Evolutionary conservation across 2,113 vertebrate genomes (phyloP).

Genomic region (Dolichallabes microphthalmus): DNA sequence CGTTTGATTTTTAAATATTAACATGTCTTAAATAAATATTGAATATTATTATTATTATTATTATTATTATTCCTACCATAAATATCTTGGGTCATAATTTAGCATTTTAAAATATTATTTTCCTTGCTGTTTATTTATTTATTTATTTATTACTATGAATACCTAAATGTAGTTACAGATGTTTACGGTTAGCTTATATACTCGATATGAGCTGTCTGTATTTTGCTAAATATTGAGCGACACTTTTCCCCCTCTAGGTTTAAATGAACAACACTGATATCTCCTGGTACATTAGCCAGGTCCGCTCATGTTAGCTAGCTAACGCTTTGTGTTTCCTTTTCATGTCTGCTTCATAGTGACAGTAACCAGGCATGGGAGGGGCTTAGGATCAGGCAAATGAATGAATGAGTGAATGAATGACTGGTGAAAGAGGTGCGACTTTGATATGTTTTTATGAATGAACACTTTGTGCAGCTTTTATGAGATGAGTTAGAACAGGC

Average conservation of each 20-base stretch:
- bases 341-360: too few relatives aligned
- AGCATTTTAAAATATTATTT: background rate
- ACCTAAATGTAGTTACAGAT: background rate
- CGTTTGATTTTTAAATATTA: too few relatives aligned
- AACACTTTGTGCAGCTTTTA: background rate
- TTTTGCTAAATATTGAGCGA: too few relatives aligned
- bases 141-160: background rate
- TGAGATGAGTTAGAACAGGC: too few relatives aligned
- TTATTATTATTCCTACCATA: background rate
- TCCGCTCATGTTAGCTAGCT: too few relatives aligned
- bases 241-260: too few relatives aligned
- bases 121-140: background rate
- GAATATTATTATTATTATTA: background rate
- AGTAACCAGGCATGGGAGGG: background rate
- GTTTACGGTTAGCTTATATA: too few relatives aligned
- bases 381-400: background rate
- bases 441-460: background rate
- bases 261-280: too few relatives aligned
- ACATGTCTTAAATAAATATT: too few relatives aligned
- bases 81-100: background rate
- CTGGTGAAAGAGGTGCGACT: background rate
- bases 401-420: background rate
- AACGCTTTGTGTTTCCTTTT: background rate
- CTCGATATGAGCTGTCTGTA: too few relatives aligned
- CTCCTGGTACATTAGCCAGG: too few relatives aligned